Evolutionary conservation across 2,797 vertebrate genomes (phyloP).

Genomic region (Smutsia gigantea): DNA sequence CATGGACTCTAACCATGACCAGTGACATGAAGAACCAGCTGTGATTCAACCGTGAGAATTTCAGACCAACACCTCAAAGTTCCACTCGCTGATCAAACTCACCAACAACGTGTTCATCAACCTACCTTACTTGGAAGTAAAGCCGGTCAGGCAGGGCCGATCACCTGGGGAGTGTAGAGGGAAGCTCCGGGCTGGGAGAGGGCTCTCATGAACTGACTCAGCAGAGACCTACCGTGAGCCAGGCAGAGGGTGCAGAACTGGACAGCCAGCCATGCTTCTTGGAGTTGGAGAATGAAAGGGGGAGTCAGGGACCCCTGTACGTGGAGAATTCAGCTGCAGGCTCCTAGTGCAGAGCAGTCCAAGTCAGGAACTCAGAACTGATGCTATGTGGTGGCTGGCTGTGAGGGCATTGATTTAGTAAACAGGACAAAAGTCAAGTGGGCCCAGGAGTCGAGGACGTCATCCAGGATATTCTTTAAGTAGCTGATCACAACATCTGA

Average conservation of each 20-base stretch:
- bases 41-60: no score
- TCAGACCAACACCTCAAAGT: no score
- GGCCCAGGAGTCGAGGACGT: background rate
- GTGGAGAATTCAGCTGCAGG: rapidly evolving
- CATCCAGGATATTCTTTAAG: background rate
- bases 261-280: background rate
- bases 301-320: rapidly evolving
- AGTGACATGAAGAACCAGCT: no score
- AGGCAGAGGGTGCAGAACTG: background rate
- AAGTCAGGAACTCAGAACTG: rapidly evolving
- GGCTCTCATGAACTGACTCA: no score
- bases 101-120: no score
- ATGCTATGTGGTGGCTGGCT: rapidly evolving
- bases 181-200: background rate
- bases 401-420: background rate
- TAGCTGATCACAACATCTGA: background rate
- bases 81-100: no score
- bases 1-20: no score
- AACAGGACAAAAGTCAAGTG: background rate
- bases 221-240: background rate
- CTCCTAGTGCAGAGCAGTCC: rapidly evolving
- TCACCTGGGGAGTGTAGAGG: no score
- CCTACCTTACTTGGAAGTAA: no score
- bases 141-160: no score
- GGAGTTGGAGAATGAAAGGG: rapidly evolving